Base-by-base conservation (phyloP, 2,797 vertebrate genomes). In the Rhyacichthys aspro region DNA sequence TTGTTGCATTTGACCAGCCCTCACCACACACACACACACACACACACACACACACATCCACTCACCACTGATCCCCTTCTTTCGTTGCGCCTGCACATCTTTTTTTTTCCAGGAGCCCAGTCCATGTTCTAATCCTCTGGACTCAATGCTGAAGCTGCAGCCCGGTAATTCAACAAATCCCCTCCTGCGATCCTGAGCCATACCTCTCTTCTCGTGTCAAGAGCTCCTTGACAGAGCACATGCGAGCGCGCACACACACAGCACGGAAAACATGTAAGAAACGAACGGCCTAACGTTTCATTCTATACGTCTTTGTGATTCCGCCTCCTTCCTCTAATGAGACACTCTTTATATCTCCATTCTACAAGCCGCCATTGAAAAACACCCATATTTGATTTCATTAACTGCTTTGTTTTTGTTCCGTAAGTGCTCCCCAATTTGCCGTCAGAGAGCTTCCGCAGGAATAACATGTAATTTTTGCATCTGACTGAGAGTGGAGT, bases 101-200 rank as follows among this genome's bases (percentile, higher is more conserved):
- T 65, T 75, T 28, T 75, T 28, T 28, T 68, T 76, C 72, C 70
- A 64, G 71, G 76, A 85, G 72, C 67, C 59, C 42, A 46, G 82
- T 81, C 67, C 60, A 57, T 3, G 28, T 74, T 79, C 82, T 90
- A 90, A 90, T 90, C 87, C 85, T 58, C 72, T 74, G 81, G 75
- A 86, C 83, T 81, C 42, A 34, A 88, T 88, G 89, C 89, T 87
- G 87, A 88, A 71, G 79, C 82, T 83, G 87, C 86, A 89, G 75
- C 81, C 85, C 67, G 65, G 82, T 90, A 87, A 89, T 88, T 89
- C 82, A 84, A 75, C 84, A 88, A 90, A 89, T 88, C 86, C 87
- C 72, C 78, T 81, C 68, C 74, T 83, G 72, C 72, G 67, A 32
- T 69, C 78, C 72, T 81, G 66, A 68, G 78, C 71, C 74, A 85